Evolutionary conservation across 2,888 invertebrate species (phyloP).

Genomic region (Isotomurus palustris): DNA sequence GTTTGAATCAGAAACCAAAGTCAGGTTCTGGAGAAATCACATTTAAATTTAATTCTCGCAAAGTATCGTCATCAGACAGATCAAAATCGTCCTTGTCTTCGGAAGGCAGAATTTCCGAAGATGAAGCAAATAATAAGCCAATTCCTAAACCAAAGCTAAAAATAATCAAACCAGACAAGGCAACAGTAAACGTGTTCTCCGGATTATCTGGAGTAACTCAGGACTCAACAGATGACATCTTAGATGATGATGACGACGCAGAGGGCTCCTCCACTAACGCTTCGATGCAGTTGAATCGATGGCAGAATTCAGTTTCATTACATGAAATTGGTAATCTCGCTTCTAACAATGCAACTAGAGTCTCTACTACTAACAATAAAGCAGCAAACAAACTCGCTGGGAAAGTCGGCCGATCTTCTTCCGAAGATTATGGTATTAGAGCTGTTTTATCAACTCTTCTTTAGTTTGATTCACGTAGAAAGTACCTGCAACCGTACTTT

Average conservation of each 20-base stretch:
- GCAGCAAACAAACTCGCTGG: background rate
- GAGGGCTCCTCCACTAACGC: conserved; percentile 5
- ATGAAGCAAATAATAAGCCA: no score
- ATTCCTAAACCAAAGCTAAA: background rate
- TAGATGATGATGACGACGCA: conserved; percentile 14
- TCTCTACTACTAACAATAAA: conserved; percentile 24
- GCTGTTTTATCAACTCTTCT: no score
- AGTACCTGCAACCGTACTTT: no score
- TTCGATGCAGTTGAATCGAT: conserved; percentile 33
- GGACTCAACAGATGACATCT: background rate
- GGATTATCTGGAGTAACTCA: conserved; percentile 1
- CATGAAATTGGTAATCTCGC: conserved; percentile 26
- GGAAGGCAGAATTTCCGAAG: no score
- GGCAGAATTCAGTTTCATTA: conserved; percentile 44
- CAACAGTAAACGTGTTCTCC: no score
- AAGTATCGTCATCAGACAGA: no score
- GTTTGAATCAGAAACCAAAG: conserved; percentile 14
- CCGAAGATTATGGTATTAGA: conserved; percentile 4
- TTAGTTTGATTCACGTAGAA: no score
- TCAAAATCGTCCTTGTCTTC: no score
- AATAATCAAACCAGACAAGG: background rate
- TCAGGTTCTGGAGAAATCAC: conserved; percentile 12
- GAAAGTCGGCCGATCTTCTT: background rate
- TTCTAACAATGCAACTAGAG: conserved; percentile 12
- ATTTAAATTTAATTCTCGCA: no score